Conservation (phyloP, 2,888 invertebrate genomes). For the Marasmarcha lunaedactyla region DNA sequence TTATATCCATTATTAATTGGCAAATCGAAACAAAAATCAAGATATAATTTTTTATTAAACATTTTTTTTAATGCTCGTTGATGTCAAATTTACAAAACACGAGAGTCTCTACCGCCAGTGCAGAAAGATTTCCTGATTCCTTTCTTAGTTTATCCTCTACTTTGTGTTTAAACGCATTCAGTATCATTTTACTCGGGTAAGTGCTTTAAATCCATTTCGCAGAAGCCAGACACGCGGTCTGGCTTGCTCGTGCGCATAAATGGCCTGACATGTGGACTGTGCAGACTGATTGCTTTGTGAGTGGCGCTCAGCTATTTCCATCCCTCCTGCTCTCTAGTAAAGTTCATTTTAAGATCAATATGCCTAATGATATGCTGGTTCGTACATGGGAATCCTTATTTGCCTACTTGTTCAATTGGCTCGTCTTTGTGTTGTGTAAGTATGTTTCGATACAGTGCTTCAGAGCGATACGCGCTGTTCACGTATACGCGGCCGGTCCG, state of each 20-base stretch:
- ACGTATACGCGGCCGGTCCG: background rate
- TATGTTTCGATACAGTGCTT: constrained; percentile 9
- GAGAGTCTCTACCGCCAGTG: no score
- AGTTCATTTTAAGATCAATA: background rate
- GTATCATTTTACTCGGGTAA: background rate
- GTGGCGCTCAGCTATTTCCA: background rate
- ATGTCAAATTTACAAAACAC: no score
- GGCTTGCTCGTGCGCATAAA: constrained; percentile 17
- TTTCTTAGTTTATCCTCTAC: background rate
- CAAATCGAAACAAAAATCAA: background rate
- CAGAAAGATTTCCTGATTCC: no score
- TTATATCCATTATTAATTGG: no score
- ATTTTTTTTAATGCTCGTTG: no score
- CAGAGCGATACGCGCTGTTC: background rate
- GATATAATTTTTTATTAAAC: background rate
- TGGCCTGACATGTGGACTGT: constrained; percentile 12
- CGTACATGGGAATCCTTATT: constrained; percentile 19
- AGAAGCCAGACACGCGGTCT: constrained; percentile 56
- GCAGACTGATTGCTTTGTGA: constrained; percentile 16
- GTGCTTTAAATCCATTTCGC: constrained; percentile 21
- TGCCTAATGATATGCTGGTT: background rate
- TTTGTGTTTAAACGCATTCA: background rate
- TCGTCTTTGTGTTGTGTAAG: constrained; percentile 14
- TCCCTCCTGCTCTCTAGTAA: background rate
- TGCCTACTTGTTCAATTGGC: constrained; percentile 27